Conservation (phyloP, 2,797 vertebrate genomes). For the Margarornis squamiger region DNA sequence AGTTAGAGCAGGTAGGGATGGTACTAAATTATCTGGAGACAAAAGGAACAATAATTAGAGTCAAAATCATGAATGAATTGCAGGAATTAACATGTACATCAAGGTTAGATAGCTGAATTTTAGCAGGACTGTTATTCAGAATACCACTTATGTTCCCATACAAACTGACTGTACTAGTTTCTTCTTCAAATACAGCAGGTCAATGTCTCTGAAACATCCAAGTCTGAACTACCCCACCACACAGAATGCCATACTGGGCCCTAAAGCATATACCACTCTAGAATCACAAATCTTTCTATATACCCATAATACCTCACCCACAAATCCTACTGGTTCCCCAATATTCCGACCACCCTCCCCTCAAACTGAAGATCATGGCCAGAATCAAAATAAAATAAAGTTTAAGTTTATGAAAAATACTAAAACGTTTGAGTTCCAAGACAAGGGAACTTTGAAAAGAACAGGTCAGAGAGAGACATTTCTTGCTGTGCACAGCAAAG, state of each 20-base stretch:
- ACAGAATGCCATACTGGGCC: background rate
- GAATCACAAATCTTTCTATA: background rate
- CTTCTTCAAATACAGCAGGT: background rate
- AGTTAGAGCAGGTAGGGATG: background rate
- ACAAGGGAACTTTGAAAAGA: background rate
- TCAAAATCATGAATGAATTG: background rate
- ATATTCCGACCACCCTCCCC: accelerated
- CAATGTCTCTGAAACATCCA: background rate
- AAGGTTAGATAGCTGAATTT: background rate
- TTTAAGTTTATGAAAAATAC: background rate
- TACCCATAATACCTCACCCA: background rate
- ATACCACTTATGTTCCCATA: background rate
- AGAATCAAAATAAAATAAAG: background rate
- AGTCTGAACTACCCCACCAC: background rate
- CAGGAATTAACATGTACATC: background rate
- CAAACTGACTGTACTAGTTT: background rate
- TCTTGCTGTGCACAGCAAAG: background rate
- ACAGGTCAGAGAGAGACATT: background rate
- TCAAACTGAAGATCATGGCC: background rate
- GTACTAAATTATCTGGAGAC: background rate
- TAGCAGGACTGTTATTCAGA: background rate
- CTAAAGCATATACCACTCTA: background rate
- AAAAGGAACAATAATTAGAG: background rate
- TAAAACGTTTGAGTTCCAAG: background rate
- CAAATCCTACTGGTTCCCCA: background rate